A percentile compares a stretch with the other conserved stretches of the same genome.
These are phyloP conservation scores for Ormyrus pomaceus DNA, from an alignment of 2,888 invertebrate genomes.

Conservation along the genomic window DNA sequence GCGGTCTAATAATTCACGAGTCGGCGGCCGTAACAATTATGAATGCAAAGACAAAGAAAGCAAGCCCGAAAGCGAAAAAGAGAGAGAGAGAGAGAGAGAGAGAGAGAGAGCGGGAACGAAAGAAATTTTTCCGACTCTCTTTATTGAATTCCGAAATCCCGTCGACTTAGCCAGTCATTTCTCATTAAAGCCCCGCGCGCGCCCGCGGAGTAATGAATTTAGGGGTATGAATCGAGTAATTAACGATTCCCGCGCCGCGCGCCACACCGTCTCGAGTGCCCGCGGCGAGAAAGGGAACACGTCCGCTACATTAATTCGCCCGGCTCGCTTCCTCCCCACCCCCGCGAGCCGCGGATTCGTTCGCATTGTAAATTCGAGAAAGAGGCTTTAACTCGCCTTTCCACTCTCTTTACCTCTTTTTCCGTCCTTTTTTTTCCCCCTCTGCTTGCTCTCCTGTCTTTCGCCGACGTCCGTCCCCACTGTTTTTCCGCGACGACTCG, in stretches of 20 bases:
- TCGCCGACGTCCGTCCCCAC: not conserved
- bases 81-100: not conserved
- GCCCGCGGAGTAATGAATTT: slow-evolving; percentile 39
- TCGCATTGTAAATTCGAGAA: slow-evolving; percentile 28
- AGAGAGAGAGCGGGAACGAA: not conserved
- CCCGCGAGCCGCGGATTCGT: not conserved
- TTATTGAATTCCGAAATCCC: slow-evolving; percentile 35
- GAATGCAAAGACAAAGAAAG: slow-evolving; percentile 31
- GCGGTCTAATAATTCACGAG: slow-evolving; percentile 37
- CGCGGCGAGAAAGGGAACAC: slow-evolving; percentile 1
- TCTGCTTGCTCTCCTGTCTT: not conserved
- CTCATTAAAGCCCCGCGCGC: slow-evolving; percentile 5
- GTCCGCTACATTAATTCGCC: slow-evolving; percentile 33
- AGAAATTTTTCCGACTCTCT: not conserved
- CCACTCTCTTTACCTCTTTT: not conserved
- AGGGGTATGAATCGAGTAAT: slow-evolving; percentile 43
- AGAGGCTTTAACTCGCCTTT: slow-evolving; percentile 10
- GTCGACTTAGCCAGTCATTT: slow-evolving; percentile 6
- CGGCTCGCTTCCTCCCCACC: not conserved
- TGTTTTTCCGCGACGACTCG: not conserved
- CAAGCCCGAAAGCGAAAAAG: not conserved
- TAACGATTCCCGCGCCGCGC: slow-evolving; percentile 20
- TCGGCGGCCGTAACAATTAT: slow-evolving; percentile 28
- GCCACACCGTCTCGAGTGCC: not conserved
- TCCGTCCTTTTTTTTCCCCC: not conserved